Conservation (phyloP, 2,797 vertebrate species). For the Catamblyrhynchus diadema region DNA sequence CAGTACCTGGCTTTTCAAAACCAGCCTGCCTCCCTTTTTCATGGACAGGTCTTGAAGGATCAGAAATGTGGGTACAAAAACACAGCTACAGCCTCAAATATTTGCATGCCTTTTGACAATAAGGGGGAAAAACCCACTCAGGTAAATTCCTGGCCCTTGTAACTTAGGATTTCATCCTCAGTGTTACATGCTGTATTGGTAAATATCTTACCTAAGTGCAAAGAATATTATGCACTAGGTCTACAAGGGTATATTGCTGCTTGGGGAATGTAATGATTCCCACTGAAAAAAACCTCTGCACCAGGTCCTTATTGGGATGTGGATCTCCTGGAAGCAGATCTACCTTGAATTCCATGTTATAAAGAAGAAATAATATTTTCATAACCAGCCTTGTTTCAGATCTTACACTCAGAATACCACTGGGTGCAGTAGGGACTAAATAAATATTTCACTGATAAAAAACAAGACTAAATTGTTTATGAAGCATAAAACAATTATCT, state of each 20-base stretch:
- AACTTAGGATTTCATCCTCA: background rate
- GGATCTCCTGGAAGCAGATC: background rate
- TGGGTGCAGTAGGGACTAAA: background rate
- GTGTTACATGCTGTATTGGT: background rate
- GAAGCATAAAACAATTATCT: constrained; percentile 26
- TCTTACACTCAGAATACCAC: background rate
- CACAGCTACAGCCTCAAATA: background rate
- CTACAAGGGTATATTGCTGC: background rate
- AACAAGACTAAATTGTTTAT: constrained; percentile 3
- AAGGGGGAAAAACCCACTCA: background rate
- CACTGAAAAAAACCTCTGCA: background rate
- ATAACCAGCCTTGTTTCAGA: background rate
- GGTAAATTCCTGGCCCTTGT: background rate
- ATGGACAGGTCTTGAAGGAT: background rate
- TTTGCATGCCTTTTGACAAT: background rate
- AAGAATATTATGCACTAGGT: background rate
- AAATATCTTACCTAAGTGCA: too few relatives aligned
- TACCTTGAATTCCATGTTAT: background rate
- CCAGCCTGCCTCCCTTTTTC: background rate
- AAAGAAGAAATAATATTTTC: background rate
- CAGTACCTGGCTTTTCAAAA: background rate
- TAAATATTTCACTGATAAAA: background rate
- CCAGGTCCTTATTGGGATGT: background rate
- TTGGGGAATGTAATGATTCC: background rate
- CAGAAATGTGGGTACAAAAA: background rate